Evolutionary conservation across 2,797 vertebrate genomes (phyloP).

Genomic region (Dryobates pubescens): DNA sequence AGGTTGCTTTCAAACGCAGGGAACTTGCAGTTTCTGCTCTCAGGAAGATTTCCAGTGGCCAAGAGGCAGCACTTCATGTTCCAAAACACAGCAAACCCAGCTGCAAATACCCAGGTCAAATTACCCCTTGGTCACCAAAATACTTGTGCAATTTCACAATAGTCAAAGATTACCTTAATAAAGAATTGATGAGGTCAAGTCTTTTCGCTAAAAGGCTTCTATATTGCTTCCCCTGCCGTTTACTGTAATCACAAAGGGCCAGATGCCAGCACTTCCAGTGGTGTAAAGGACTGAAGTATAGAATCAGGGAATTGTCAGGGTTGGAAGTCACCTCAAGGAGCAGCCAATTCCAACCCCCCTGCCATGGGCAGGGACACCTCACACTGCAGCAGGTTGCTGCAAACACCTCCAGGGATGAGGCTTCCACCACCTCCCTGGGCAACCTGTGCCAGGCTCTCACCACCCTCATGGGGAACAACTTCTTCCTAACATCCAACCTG

Average conservation of each 20-base stretch:
- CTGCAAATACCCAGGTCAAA: neutral
- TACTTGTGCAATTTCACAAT: neutral
- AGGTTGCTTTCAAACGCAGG: neutral
- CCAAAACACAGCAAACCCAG: slow-evolving; percentile 6
- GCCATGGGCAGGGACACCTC: no score
- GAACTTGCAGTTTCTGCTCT: neutral
- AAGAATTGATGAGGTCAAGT: neutral
- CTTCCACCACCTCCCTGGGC: no score
- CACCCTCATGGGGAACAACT: no score
- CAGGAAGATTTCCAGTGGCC: neutral
- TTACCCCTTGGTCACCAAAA: slow-evolving; percentile 34
- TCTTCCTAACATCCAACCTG: no score
- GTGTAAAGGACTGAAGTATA: neutral
- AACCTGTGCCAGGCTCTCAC: no score
- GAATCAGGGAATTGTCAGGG: no score
- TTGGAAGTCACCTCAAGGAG: no score
- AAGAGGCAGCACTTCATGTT: neutral
- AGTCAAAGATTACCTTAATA: neutral
- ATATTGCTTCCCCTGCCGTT: neutral
- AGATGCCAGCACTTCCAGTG: neutral
- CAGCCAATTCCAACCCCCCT: no score
- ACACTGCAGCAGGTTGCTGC: no score
- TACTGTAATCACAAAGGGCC: neutral
- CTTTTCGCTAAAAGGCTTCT: neutral
- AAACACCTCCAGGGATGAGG: no score